Percentiles rank a stretch among this genome's conserved stretches.
These are phyloP conservation scores for Toxotes chatareus DNA, from an alignment of 2,113 vertebrate species.

Conservation along the genomic window DNA sequence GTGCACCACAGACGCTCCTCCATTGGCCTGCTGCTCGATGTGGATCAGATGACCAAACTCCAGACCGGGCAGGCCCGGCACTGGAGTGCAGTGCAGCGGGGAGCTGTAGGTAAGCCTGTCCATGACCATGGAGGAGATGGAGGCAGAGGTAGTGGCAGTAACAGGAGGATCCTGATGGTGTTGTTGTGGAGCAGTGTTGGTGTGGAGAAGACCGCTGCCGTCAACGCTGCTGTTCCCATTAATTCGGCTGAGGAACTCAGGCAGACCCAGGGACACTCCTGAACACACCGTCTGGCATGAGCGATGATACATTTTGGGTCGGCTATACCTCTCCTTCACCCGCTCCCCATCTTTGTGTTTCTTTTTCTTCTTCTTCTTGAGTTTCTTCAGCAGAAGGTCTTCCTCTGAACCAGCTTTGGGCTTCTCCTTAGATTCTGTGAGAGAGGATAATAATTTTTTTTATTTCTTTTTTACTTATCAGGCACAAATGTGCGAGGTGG, in stretches of 20 bases:
- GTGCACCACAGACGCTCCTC: slow-evolving; percentile 75
- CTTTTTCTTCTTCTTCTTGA: slow-evolving; percentile 84
- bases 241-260: slow-evolving; percentile 71
- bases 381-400: slow-evolving; percentile 78
- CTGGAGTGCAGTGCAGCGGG: slow-evolving; percentile 61
- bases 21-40: slow-evolving; percentile 80
- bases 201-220: slow-evolving; percentile 52
- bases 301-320: slow-evolving; percentile 80
- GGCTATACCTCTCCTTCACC: slow-evolving; percentile 69
- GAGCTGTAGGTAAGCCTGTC: slow-evolving; percentile 72
- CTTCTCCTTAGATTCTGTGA: slow-evolving; percentile 71
- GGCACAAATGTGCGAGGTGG: neutral
- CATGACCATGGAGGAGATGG: slow-evolving; percentile 64
- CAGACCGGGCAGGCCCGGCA: slow-evolving; percentile 56
- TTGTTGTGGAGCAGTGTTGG: slow-evolving; percentile 15
- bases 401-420: slow-evolving; percentile 70
- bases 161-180: slow-evolving; percentile 64
- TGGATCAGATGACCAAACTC: slow-evolving; percentile 78
- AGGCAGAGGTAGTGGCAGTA: slow-evolving; percentile 41
- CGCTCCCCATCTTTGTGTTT: slow-evolving; percentile 82
- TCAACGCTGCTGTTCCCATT: slow-evolving; percentile 71
- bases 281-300: slow-evolving; percentile 78
- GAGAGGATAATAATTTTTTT: neutral
- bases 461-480: neutral
- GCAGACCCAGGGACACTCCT: slow-evolving; percentile 69